These are phyloP conservation scores for Ispidina lecontei DNA, from an alignment of 2,797 vertebrate genomes.

Conservation along the genomic window DNA sequence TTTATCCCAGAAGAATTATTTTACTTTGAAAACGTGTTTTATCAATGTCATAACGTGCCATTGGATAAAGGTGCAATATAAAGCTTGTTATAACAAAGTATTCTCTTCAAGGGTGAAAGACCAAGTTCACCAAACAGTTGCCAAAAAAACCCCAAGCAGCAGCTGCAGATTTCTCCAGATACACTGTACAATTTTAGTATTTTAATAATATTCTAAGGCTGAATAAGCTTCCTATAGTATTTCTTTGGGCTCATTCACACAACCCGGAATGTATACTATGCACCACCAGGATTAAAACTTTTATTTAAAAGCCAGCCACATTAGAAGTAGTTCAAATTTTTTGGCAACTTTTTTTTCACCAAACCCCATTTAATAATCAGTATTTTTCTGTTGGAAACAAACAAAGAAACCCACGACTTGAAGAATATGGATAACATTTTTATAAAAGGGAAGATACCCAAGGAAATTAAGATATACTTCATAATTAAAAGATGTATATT, in stretches of 20 bases:
- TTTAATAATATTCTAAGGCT: neutral
- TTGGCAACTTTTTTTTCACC: neutral
- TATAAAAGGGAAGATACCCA: neutral
- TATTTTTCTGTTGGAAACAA: neutral
- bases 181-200: neutral
- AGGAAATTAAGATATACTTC: neutral
- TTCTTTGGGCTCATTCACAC: neutral
- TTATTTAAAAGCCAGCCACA: neutral
- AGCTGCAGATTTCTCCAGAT: neutral
- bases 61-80: neutral
- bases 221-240: neutral
- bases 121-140: neutral
- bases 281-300: neutral
- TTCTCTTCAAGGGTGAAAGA: neutral
- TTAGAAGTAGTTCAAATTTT: neutral
- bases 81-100: neutral
- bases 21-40: conserved; percentile 3
- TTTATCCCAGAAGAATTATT: conserved; percentile 33
- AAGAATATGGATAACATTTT: neutral
- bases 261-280: neutral
- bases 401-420: neutral
- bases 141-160: neutral
- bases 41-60: conserved; percentile 1
- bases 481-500: neutral
- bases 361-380: neutral